phyloP scores from a whole-genome alignment of 1,140 invertebrate species.

The Habropoda laboriosa region DNA sequence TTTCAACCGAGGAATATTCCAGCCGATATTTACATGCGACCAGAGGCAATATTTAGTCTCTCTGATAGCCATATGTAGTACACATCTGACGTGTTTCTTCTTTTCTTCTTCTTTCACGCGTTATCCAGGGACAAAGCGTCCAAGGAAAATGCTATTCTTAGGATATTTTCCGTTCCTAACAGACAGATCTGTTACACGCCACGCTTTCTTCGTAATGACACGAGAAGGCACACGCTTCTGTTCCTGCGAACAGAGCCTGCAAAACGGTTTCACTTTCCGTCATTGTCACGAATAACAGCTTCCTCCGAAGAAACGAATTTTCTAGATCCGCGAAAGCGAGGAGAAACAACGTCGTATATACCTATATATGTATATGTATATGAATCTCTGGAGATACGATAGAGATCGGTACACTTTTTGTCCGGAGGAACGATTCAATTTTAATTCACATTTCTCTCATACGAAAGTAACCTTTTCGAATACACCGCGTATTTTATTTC shows the following conservation, averaged over 20 bases:
- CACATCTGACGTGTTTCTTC: too few relatives aligned
- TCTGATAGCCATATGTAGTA: too few relatives aligned
- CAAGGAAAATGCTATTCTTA: constrained; percentile 40
- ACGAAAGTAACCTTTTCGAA: neutral
- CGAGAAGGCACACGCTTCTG: too few relatives aligned
- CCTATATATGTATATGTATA: too few relatives aligned
- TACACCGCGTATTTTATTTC: too few relatives aligned
- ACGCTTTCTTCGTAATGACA: constrained; percentile 60
- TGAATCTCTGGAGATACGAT: neutral
- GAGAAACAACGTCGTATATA: too few relatives aligned
- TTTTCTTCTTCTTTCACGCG: too few relatives aligned
- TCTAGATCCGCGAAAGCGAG: neutral
- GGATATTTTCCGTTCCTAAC: constrained; percentile 56
- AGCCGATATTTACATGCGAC: neutral
- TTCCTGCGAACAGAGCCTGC: too few relatives aligned
- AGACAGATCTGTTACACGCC: constrained; percentile 34
- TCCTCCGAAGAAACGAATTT: neutral
- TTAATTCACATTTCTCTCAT: neutral
- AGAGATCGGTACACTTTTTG: constrained; percentile 2
- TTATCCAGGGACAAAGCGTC: too few relatives aligned
- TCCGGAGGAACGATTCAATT: neutral
- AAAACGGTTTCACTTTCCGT: constrained; percentile 62
- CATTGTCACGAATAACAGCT: constrained; percentile 31
- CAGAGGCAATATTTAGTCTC: neutral
- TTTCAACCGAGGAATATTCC: neutral